Evolutionary conservation across 2,113 vertebrate genomes (phyloP).

Genomic region (Propithecus coquereli): DNA sequence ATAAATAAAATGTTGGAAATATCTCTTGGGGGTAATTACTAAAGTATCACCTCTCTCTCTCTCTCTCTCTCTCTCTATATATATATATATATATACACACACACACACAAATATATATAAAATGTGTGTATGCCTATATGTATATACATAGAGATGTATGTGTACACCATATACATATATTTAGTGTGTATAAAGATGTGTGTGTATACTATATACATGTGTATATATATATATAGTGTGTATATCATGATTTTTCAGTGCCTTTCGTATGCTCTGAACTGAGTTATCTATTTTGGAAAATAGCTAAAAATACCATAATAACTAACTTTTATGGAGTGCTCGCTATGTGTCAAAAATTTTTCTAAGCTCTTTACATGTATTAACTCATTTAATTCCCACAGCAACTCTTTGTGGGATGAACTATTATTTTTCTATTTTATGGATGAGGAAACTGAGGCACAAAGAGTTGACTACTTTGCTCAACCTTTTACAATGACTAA

Average conservation of each 20-base stretch:
- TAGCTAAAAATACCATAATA: not conserved
- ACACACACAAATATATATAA: not conserved
- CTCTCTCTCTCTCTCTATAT: not conserved
- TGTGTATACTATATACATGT: not conserved
- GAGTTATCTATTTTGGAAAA: constrained; percentile 11
- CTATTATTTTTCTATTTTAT: not conserved
- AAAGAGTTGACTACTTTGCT: not conserved
- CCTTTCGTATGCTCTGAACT: not conserved
- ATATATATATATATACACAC: not conserved
- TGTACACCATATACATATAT: not conserved
- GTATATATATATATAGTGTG: not conserved
- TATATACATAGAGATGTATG: not conserved
- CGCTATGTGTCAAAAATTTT: not conserved
- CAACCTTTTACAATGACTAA: not conserved
- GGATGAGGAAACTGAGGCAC: not conserved
- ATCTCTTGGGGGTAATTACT: not conserved
- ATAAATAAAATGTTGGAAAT: constrained; percentile 13
- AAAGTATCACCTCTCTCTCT: not conserved
- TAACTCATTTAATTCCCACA: constrained; percentile 21
- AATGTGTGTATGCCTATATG: not conserved
- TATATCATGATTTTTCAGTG: not conserved
- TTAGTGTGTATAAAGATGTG: not conserved
- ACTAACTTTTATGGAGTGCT: not conserved
- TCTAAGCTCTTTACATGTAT: not conserved
- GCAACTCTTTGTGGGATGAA: not conserved